Percentiles rank a stretch among this genome's conserved stretches.
Evolutionary conservation across 2,113 vertebrate genomes (phyloP).

Genomic region (Mesocricetus auratus): DNA sequence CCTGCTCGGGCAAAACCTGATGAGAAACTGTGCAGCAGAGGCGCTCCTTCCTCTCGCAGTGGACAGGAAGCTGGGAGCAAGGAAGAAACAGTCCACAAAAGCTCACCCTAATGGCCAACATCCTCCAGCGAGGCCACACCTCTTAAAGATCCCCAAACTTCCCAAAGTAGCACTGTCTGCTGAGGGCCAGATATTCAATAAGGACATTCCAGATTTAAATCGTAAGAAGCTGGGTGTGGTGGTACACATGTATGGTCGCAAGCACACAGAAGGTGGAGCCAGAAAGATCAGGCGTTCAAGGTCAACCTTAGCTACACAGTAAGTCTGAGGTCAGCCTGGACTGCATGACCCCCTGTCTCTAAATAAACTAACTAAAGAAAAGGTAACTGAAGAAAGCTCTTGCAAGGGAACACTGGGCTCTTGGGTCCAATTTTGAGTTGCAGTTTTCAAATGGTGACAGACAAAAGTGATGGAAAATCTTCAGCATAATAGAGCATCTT

Average conservation of each 20-base stretch:
- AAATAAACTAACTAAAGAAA: background rate
- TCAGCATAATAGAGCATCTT: rapidly evolving
- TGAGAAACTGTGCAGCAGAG: no score
- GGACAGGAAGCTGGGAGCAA: background rate
- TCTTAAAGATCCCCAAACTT: background rate
- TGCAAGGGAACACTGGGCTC: background rate
- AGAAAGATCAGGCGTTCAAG: background rate
- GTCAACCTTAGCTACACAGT: background rate
- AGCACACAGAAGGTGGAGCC: background rate
- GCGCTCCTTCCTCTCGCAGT: background rate
- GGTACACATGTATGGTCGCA: background rate
- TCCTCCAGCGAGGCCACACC: background rate
- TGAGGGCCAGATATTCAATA: background rate
- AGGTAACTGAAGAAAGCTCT: background rate
- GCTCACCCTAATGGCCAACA: background rate
- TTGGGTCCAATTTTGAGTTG: background rate
- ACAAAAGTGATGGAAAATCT: background rate
- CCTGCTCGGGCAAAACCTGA: background rate
- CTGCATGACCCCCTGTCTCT: background rate
- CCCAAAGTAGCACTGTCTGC: background rate
- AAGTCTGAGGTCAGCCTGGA: background rate
- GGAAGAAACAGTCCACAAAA: background rate
- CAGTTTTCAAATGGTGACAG: background rate
- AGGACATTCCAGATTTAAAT: background rate
- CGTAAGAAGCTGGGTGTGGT: background rate